Evolutionary conservation across 2,888 invertebrate species (phyloP).

Genomic region (Trissoscelio sp.): DNA sequence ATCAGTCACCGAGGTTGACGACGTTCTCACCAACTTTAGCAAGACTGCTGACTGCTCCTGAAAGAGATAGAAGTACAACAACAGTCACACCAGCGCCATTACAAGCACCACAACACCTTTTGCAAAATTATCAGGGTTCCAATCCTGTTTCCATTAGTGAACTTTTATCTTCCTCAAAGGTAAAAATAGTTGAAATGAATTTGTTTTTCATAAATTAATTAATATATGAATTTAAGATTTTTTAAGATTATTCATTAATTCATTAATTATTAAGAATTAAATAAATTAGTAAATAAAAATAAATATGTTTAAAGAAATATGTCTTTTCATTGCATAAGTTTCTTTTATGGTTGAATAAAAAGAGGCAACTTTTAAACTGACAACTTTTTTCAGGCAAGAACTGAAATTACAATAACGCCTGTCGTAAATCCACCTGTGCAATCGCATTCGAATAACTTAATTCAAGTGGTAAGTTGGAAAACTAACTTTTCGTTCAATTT

Average conservation of each 20-base stretch:
- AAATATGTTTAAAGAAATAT: too few relatives aligned
- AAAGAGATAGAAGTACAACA: constrained; percentile 81
- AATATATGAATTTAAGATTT: too few relatives aligned
- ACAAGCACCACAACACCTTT: constrained; percentile 78
- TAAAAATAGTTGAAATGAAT: too few relatives aligned
- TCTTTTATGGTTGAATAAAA: too few relatives aligned
- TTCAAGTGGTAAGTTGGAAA: constrained; percentile 81
- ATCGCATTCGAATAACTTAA: constrained; percentile 79
- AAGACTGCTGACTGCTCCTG: constrained; percentile 89
- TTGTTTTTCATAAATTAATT: too few relatives aligned
- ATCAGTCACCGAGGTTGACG: constrained; percentile 84
- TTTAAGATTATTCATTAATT: too few relatives aligned
- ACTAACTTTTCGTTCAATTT: too few relatives aligned
- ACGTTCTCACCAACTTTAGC: constrained; percentile 92
- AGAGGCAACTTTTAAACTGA: too few relatives aligned
- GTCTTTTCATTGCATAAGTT: too few relatives aligned
- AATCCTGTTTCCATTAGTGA: constrained; percentile 84
- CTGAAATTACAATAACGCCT: constrained; percentile 87
- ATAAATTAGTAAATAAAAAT: too few relatives aligned
- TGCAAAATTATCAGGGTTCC: constrained; percentile 80
- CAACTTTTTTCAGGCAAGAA: constrained; percentile 83
- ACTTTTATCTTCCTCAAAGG: constrained; percentile 84
- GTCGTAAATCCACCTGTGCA: constrained; percentile 82
- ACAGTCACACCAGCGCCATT: constrained; percentile 75
- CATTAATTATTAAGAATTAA: too few relatives aligned